Base-by-base conservation (phyloP, 1,140 invertebrate genomes). In the Drosophila nikananu region DNA sequence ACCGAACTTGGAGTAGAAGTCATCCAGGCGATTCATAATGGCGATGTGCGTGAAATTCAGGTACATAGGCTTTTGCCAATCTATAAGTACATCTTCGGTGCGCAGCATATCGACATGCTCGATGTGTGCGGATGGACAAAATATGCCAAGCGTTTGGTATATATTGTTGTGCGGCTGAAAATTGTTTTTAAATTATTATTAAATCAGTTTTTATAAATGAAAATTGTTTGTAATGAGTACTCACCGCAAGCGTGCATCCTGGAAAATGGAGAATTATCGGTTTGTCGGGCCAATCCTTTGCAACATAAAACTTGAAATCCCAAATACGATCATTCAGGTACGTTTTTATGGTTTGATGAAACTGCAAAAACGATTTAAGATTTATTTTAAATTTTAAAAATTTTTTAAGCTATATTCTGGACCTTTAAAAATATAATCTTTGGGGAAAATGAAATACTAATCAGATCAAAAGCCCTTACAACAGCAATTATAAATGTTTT, bases 271-370 rank as follows among this genome's bases (percentile, higher is more conserved):
- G 94, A 91, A 96, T 96, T 89, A 97, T 96, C 68, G 96, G 96
- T 81, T 97, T 95, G 77, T 97, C 95, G 30, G 96, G 97, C 96
- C 96, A 97, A 93, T 95, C 95, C 93, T 97, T 97, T 89, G 96
- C 95, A 90, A 97, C 96, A 95, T 97, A 97, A 95, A 97, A 97
- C 94, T 97, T 94, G 94, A 97, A 97, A 90, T 97, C 95, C 96
- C 96, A 97, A 93, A 97, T 96, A 91, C 95, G 95, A 94, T 97
- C 96, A 94, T 95, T 96, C 93, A 97, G 95, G 94, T 96, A 97
- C 94, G 97, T 97, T 94, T 96, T 95, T 93, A 97, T 94, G 83
- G 97, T 97, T 94, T 97, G 96, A 94, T 97, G 97, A 95, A 97
- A 97, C 96, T 97, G 94, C 30, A 25, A 95, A 95, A 83, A 1